A percentile compares a stretch with the other conserved stretches of the same genome.
Evolutionary conservation across 2,888 invertebrate genomes (phyloP).

Genomic region (Lysandra bellargus): DNA sequence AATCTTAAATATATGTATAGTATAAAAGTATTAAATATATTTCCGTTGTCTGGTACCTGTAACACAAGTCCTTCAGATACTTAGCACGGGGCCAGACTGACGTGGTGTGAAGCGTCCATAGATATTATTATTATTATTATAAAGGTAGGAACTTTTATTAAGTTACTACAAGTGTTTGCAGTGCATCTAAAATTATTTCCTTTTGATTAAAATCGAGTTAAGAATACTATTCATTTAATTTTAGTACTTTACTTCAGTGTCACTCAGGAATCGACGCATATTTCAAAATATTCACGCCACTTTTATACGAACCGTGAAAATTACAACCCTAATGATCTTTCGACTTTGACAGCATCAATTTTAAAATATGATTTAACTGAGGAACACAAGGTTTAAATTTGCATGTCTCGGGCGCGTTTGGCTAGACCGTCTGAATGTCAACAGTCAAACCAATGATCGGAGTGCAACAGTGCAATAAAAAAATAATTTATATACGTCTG

Average conservation of each 20-base stretch:
- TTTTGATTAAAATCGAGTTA: too few relatives aligned
- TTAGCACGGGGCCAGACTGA: too few relatives aligned
- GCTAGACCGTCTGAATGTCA: slow-evolving; percentile 79
- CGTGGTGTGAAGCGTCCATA: too few relatives aligned
- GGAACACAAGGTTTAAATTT: slow-evolving; percentile 42
- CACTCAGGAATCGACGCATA: neutral
- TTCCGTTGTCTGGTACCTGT: too few relatives aligned
- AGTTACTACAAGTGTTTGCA: too few relatives aligned
- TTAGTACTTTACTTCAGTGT: neutral
- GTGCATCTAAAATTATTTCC: too few relatives aligned
- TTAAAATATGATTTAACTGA: neutral
- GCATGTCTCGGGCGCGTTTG: slow-evolving; percentile 51
- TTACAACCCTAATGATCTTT: neutral
- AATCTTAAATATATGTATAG: too few relatives aligned
- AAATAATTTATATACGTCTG: slow-evolving; percentile 76
- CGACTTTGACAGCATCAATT: neutral
- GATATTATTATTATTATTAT: too few relatives aligned
- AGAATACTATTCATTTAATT: too few relatives aligned
- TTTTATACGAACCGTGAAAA: neutral
- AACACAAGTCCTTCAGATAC: too few relatives aligned
- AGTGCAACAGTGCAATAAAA: slow-evolving; percentile 73
- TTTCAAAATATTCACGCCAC: neutral
- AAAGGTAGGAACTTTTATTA: too few relatives aligned
- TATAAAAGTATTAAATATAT: too few relatives aligned
- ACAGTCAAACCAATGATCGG: slow-evolving; percentile 80